Percentiles rank a stretch among this genome's conserved stretches.
These are phyloP conservation scores for Dasysyrphus tricinctus DNA, from an alignment of 2,888 invertebrate species.

Conservation along the genomic window DNA sequence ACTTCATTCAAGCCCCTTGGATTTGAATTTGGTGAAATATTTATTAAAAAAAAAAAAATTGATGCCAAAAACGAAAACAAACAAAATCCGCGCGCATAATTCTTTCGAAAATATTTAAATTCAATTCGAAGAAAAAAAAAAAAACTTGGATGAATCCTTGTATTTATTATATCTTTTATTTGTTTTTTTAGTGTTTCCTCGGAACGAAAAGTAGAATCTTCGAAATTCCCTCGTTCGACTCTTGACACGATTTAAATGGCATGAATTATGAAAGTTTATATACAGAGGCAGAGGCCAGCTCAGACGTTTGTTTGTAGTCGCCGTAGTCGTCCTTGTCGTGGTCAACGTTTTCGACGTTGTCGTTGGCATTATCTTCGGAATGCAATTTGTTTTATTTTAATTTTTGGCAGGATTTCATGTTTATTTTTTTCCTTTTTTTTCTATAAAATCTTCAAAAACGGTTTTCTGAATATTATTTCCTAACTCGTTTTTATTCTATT, in stretches of 20 bases:
- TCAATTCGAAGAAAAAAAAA: constrained; percentile 25
- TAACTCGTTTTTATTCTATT: not conserved
- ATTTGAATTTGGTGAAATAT: constrained; percentile 32
- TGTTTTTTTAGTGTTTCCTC: not conserved
- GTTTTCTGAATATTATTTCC: constrained; percentile 11
- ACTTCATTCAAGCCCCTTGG: not conserved
- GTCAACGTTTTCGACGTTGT: constrained; percentile 2
- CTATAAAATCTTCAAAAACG: not conserved
- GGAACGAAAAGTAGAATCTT: constrained; percentile 6
- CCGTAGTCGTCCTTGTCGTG: not conserved
- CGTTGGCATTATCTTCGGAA: constrained; percentile 17
- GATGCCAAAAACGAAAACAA: constrained; percentile 54
- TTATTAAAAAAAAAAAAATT: constrained; percentile 22
- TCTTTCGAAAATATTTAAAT: constrained; percentile 46
- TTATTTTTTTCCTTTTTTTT: not conserved
- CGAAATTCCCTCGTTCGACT: constrained; percentile 37
- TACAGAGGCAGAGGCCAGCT: constrained; percentile 4
- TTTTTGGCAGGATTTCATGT: constrained; percentile 50
- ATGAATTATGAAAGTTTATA: constrained; percentile 42
- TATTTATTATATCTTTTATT: not conserved
- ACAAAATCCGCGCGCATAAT: constrained; percentile 62
- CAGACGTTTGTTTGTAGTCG: constrained; percentile 19
- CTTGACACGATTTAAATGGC: constrained; percentile 61
- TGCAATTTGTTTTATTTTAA: constrained; percentile 22
- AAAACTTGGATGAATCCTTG: constrained; percentile 8